Conservation (phyloP, 2,888 invertebrate species). For the Tridacna gigas region DNA sequence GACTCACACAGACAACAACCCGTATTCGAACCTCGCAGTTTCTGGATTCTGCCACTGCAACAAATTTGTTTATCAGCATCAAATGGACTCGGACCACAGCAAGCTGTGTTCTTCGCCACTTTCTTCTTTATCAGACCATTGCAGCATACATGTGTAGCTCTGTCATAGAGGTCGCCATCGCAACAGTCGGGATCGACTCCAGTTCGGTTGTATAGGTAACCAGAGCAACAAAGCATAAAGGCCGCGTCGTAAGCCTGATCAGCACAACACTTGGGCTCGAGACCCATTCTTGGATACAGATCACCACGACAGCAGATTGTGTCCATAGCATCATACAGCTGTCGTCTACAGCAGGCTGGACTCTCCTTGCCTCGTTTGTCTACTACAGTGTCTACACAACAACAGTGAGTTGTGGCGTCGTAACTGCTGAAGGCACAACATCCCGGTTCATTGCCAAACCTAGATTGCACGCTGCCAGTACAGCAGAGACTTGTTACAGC, state of each 20-base stretch:
- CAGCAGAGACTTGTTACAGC: constrained; percentile 50
- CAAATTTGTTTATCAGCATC: constrained; percentile 42
- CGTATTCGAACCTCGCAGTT: constrained; percentile 21
- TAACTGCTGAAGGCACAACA: constrained; percentile 55
- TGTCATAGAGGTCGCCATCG: constrained; percentile 48
- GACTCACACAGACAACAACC: constrained; percentile 54
- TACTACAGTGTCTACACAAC: constrained; percentile 44
- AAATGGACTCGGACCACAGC: constrained; percentile 54
- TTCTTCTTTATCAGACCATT: constrained; percentile 53
- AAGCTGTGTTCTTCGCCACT: constrained; percentile 40
- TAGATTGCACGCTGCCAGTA: constrained; percentile 40
- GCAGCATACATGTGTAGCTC: constrained; percentile 48
- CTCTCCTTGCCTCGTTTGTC: constrained; percentile 29
- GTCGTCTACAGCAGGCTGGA: constrained; percentile 52
- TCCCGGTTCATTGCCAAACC: constrained; percentile 44
- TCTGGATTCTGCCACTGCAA: constrained; percentile 46
- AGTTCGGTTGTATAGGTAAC: constrained; percentile 42
- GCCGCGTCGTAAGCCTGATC: constrained; percentile 44
- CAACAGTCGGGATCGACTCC: constrained; percentile 47
- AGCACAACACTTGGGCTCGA: constrained; percentile 54
- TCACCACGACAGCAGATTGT: constrained; percentile 51
- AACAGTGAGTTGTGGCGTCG: constrained; percentile 49
- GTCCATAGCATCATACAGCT: constrained; percentile 44
- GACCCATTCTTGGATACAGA: constrained; percentile 37
- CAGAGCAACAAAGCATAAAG: constrained; percentile 40